These are phyloP conservation scores for Lepidocyrtinus sp. DNA, from an alignment of 2,888 invertebrate genomes.

Conservation along the genomic window DNA sequence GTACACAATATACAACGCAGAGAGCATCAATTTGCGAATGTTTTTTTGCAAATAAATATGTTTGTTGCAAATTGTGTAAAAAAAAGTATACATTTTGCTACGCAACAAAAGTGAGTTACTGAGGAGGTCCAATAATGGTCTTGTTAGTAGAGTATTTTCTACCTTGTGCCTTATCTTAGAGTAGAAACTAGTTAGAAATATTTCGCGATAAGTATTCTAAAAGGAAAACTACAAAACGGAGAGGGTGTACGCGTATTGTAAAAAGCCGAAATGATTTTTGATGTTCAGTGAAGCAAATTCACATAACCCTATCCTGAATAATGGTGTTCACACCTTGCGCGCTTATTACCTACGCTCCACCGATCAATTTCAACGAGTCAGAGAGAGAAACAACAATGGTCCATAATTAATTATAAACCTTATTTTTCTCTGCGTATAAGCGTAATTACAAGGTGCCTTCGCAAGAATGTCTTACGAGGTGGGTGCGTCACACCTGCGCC, in stretches of 20 bases:
- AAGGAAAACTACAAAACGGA: constrained; percentile 42
- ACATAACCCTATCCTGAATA: too few relatives aligned
- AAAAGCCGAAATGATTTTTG: constrained; percentile 2
- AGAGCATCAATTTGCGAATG: too few relatives aligned
- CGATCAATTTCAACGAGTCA: not conserved
- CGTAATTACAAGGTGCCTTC: constrained; percentile 9
- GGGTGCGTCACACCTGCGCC: constrained; percentile 5
- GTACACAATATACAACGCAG: not conserved
- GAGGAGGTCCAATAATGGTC: constrained; percentile 17
- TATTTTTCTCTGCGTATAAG: not conserved
- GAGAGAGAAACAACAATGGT: constrained; percentile 15
- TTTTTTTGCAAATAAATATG: not conserved
- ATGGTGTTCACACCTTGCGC: not conserved
- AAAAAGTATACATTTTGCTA: not conserved
- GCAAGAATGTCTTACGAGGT: constrained; percentile 5
- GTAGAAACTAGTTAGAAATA: not conserved
- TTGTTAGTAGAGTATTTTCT: not conserved
- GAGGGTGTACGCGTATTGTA: constrained; percentile 25
- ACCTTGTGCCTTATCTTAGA: constrained; percentile 11
- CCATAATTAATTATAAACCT: constrained; percentile 7
- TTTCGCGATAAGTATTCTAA: not conserved
- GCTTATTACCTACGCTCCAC: not conserved
- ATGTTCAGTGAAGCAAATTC: not conserved
- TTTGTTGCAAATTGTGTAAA: too few relatives aligned
- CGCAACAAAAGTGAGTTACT: not conserved